Conservation (phyloP, 1,140 invertebrate genomes). For the Drosophila nigromelanica region DNA sequence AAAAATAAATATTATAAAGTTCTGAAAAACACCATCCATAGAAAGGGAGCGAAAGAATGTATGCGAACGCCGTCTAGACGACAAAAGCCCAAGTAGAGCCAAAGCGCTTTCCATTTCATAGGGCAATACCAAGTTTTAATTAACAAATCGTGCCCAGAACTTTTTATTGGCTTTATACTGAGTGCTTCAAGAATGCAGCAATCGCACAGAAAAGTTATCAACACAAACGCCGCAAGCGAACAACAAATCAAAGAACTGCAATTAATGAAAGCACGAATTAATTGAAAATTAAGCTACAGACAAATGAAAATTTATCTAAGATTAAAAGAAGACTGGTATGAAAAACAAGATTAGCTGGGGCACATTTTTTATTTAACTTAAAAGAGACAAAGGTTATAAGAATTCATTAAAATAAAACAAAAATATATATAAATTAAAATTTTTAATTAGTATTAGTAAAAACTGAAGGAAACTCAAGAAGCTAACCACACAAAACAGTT, state of each 20-base stretch:
- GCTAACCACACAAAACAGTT: no score
- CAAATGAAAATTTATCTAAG: neutral
- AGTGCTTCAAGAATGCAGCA: slow-evolving; percentile 12
- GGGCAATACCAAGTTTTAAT: slow-evolving; percentile 74
- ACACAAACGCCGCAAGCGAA: neutral
- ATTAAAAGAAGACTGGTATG: neutral
- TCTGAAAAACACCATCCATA: slow-evolving; percentile 31
- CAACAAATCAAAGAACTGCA: slow-evolving; percentile 13
- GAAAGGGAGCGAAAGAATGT: slow-evolving; percentile 5
- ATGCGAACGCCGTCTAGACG: slow-evolving; percentile 55
- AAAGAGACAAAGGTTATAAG: no score
- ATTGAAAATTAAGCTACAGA: neutral
- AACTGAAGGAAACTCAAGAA: no score
- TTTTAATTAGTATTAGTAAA: no score
- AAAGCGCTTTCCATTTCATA: slow-evolving; percentile 71
- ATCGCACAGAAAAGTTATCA: slow-evolving; percentile 1
- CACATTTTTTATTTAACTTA: no score
- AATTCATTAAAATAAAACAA: no score
- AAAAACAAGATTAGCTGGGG: neutral
- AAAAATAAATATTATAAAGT: slow-evolving; percentile 76
- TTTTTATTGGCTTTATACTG: slow-evolving; percentile 37
- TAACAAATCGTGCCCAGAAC: slow-evolving; percentile 71
- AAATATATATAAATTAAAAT: no score
- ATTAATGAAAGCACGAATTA: slow-evolving; percentile 11
- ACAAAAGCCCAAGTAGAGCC: slow-evolving; percentile 21